Percentiles rank a stretch among this genome's conserved stretches.
Evolutionary conservation across 2,888 invertebrate species (phyloP).

Genomic region (Andrena camellia): DNA sequence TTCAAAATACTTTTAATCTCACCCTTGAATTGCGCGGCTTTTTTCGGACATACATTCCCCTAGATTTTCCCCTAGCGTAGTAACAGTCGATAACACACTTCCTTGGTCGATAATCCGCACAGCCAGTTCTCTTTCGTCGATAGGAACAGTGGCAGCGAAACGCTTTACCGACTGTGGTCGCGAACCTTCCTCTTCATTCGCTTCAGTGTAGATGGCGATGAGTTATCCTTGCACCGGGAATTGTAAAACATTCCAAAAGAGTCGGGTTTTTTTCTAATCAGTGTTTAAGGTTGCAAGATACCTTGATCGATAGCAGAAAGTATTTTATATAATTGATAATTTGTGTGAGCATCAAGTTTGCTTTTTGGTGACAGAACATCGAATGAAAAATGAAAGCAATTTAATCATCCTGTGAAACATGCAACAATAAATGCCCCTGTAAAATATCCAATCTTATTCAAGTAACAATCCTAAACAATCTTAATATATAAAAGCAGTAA

Average conservation of each 20-base stretch:
- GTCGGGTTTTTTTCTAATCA: not conserved
- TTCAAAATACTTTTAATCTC: not conserved
- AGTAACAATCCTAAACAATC: no score
- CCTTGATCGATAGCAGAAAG: not conserved
- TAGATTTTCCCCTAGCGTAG: not conserved
- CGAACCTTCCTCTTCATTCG: no score
- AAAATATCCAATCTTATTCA: no score
- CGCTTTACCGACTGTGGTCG: not conserved
- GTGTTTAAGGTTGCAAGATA: not conserved
- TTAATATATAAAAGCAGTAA: no score
- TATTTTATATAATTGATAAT: not conserved
- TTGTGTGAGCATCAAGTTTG: no score
- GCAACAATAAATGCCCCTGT: no score
- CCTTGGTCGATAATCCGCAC: not conserved
- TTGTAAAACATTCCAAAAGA: not conserved
- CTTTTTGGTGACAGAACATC: no score
- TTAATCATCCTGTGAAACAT: no score
- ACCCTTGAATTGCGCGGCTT: not conserved
- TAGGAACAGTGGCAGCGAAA: not conserved
- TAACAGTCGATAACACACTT: constrained; percentile 23
- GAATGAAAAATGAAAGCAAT: no score
- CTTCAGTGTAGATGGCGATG: constrained; percentile 19
- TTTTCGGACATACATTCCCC: not conserved
- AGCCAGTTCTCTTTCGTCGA: not conserved
- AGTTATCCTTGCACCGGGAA: not conserved